A percentile compares a stretch with the other conserved stretches of the same genome.
phyloP scores from a whole-genome alignment of 1,140 invertebrate species.

The Pinna nobilis region DNA sequence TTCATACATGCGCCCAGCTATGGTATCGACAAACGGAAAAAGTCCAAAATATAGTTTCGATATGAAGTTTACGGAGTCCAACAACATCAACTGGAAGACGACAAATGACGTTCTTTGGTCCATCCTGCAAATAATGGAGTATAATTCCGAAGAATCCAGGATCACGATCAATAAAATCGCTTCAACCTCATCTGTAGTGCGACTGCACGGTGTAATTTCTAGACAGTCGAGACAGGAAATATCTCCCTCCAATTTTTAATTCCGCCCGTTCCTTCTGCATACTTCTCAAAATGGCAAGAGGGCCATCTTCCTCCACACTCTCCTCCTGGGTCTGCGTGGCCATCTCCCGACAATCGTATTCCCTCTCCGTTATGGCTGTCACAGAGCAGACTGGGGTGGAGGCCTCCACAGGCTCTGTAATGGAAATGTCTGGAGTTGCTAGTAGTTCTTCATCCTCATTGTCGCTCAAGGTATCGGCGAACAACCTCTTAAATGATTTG shows the following conservation, averaged over 20 bases:
- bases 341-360: background rate
- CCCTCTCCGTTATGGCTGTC: background rate
- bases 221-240: no score
- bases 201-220: no score
- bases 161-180: background rate
- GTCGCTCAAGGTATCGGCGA: background rate
- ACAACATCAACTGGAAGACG: background rate
- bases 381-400: background rate
- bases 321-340: background rate
- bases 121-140: background rate
- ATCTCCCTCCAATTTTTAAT: no score
- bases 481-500: background rate
- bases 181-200: no score
- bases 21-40: background rate
- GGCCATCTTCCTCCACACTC: background rate
- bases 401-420: background rate
- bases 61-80: background rate
- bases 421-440: background rate
- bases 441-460: background rate
- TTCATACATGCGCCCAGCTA: background rate
- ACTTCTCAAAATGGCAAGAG: no score
- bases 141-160: background rate
- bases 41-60: conserved; percentile 1
- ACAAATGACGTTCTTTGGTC: background rate
- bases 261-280: no score